Percentiles rank a stretch among this genome's conserved stretches.
These are phyloP conservation scores for Dunckerocampus dactyliophorus DNA, from an alignment of 2,113 vertebrate genomes.

Conservation along the genomic window DNA sequence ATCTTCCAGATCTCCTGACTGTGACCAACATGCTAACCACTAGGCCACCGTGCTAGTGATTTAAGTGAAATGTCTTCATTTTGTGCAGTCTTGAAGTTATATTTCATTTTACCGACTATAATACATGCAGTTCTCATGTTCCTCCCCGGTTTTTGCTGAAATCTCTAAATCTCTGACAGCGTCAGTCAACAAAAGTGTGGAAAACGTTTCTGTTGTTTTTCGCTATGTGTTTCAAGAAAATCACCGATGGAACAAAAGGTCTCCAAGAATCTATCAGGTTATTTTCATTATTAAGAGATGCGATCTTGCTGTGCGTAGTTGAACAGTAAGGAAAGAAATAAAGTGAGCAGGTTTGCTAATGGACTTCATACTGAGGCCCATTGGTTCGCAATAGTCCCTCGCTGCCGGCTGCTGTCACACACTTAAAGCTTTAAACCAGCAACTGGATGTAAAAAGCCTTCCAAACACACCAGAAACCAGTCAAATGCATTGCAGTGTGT, in stretches of 20 bases:
- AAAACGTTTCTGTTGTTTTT: not conserved
- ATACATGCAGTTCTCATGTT: too few species aligned
- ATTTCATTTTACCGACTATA: too few species aligned
- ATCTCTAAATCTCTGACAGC: not conserved
- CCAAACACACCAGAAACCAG: conserved; percentile 36
- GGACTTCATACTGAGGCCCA: conserved; percentile 36
- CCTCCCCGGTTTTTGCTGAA: too few species aligned
- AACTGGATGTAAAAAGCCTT: conserved; percentile 19
- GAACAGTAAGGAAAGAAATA: conserved; percentile 37
- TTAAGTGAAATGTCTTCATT: too few species aligned
- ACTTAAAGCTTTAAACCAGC: conserved; percentile 48
- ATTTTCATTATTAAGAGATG: conserved; percentile 37
- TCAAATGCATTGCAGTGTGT: conserved; percentile 18
- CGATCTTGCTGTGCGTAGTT: conserved; percentile 29
- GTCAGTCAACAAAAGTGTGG: not conserved
- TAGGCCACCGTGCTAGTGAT: too few species aligned
- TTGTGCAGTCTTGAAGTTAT: too few species aligned
- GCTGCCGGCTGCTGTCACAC: conserved; percentile 33
- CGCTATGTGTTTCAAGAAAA: conserved; percentile 35
- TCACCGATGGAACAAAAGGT: conserved; percentile 11
- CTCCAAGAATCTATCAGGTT: conserved; percentile 10
- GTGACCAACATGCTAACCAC: too few species aligned
- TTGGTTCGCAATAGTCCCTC: conserved; percentile 35
- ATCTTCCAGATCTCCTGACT: too few species aligned
- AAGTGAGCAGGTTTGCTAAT: conserved; percentile 37